Evolutionary conservation across 2,797 vertebrate genomes (phyloP), one percentile per base, ranked within the genome.

Genomic region (Chaenodraco wilsoni): DNA sequence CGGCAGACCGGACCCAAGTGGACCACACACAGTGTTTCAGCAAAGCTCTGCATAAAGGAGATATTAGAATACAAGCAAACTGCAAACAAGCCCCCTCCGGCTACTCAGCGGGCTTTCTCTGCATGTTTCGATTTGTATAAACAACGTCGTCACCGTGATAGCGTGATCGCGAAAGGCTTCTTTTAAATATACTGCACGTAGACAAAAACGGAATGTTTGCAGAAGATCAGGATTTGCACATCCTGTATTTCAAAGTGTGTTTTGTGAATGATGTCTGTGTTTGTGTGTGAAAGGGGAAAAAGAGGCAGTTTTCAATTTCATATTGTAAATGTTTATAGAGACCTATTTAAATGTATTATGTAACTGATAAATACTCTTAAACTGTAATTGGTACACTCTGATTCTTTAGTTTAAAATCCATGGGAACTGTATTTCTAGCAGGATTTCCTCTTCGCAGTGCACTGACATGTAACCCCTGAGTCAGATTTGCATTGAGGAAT

Each of bases 1-100:
- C 65, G 0, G 78, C 82, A 76, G 85, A 55, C 78, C 19, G 73
- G 83, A 76, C 81, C 71, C 2, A 80, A 89, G 84, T 80, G 88
- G 94, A 94, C 94, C 94, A 94, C 93, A 94, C 93, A 95, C 93
- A 88, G 87, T 41, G 91, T 41, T 67, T 82, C 75, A 72, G 82
- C 67, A 78, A 76, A 81, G 86, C 88, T 87, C 55, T 69, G 90
- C 90, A 91, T 90, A 90, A 92, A 88, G 86, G 81, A 90, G 88
- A 92, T 92, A 92, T 92, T 93, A 92, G 84, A 91, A 91, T 78
- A 89, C 89, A 91, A 89, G 90, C 83, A 90, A 86, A 89, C 74
- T 74, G 86, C 87, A 92, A 91, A 92, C 89, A 91, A 88, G 76
- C 50, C 76, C 72, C 51, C 33, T 46, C 69, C 76, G 31, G 76